Evolutionary conservation across 2,888 invertebrate genomes (phyloP), one percentile per base, ranked within the genome.

Genomic region (Thymelicus sylvestris): DNA sequence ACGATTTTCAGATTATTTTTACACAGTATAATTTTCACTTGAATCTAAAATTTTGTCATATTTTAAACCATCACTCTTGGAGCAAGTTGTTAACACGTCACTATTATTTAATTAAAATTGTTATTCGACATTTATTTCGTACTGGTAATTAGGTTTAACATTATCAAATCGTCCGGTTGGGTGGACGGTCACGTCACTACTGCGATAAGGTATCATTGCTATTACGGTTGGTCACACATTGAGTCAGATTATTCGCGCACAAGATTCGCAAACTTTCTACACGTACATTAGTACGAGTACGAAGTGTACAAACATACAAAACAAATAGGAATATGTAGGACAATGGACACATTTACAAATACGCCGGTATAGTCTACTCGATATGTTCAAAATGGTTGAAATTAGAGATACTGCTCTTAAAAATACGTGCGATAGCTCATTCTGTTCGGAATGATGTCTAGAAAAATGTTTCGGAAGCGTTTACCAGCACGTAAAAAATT

Each of bases 101-200:
- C 7, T 52, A 19, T n/a, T 19, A 19, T 52, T 52, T 19, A 15
- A 44, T 1, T 44, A 1, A 44, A 8, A 12, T 44, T 8, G 44
- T 8, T 44, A 44, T 10, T 52, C 19, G 19, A 19, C 7, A 52
- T 7, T 52, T 19, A 52, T 52, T 52, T 52, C 50, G 50, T 52
- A 15, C 7, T 52, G 6, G 5, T 59, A 59, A 44, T 12, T 59
- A 31, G 38, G 59, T 59, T 6, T 38, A 38, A n/a, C 38, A 12
- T 38, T 38, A 41, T 39, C 60, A 60, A 60, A 0, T 1, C 39
- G 60, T 39, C 39, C 60, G 15, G 39, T 60, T 39, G 15, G 39
- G 60, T n/a, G n/a, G 38, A 60, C 60, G 60, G 39, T 39, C 15
- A 39, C 60, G 60, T 55, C 55, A 55, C 10, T 6, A 55, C 55